phyloP scores from a whole-genome alignment of 2,797 vertebrate species.

The Bufotes viridis region DNA sequence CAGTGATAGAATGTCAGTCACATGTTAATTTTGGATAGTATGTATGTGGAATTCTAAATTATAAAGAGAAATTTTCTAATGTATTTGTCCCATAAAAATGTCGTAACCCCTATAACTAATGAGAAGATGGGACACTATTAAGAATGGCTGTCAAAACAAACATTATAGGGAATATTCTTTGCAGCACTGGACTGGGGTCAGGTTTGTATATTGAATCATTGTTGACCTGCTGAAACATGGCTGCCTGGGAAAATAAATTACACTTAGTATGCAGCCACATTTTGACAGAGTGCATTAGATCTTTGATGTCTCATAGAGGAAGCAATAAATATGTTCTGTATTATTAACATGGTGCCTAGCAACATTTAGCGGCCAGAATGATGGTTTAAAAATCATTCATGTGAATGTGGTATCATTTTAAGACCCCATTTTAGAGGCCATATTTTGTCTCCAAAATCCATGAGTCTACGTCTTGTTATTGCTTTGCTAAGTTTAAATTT shows the following conservation, averaged over 20 bases:
- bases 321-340: not conserved
- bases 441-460: too few species aligned
- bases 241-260: not conserved
- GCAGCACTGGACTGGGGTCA: too few species aligned
- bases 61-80: too few species aligned
- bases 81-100: too few species aligned
- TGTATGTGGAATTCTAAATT: too few species aligned
- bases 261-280: not conserved
- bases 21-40: too few species aligned
- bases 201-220: not conserved
- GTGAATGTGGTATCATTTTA: not conserved
- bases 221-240: not conserved
- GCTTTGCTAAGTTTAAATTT: too few species aligned
- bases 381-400: not conserved
- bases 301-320: not conserved
- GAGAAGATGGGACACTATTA: not conserved
- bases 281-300: conserved; percentile 1
- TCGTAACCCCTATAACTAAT: too few species aligned
- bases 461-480: too few species aligned
- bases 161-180: not conserved
- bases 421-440: not conserved
- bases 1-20: too few species aligned
- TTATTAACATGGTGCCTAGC: conserved; percentile 4
- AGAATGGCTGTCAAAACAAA: not conserved
- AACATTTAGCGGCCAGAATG: not conserved